Conservation (phyloP, 2,113 vertebrate species). For the Rhinoptilus africanus region DNA sequence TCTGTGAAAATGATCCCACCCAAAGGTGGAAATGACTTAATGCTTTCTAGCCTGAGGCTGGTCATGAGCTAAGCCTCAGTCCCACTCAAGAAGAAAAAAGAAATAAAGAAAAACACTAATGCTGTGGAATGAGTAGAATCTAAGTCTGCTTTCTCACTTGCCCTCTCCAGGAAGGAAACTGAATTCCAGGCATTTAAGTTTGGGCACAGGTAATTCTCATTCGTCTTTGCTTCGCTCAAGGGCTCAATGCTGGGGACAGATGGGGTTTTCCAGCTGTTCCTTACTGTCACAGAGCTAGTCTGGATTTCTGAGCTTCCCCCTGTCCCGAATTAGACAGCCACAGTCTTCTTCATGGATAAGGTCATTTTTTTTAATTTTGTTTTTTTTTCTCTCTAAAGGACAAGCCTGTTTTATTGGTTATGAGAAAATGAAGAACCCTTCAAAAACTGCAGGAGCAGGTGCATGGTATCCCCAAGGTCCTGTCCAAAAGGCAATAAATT, state of each 20-base stretch:
- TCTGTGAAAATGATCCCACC: neutral
- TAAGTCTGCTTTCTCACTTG: neutral
- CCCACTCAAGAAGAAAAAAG: neutral
- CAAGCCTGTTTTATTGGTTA: neutral
- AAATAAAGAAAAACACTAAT: neutral
- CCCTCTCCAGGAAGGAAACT: neutral
- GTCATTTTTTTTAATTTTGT: neutral
- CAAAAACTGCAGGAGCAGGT: neutral
- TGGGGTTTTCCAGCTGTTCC: neutral
- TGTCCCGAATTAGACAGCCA: neutral
- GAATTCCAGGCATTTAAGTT: neutral
- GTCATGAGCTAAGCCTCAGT: neutral
- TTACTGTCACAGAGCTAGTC: neutral
- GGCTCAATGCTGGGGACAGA: neutral
- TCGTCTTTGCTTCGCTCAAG: neutral
- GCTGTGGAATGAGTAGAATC: neutral
- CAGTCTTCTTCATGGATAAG: neutral
- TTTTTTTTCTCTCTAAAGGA: neutral
- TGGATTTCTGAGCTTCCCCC: neutral
- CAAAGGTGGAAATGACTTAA: conserved; percentile 35
- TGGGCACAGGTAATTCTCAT: neutral
- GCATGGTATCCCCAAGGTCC: neutral
- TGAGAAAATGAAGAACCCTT: neutral
- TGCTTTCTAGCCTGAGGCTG: neutral
- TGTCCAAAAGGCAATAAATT: neutral